These are phyloP conservation scores for Campoplex capitator DNA, from an alignment of 2,888 invertebrate genomes.

Conservation along the genomic window DNA sequence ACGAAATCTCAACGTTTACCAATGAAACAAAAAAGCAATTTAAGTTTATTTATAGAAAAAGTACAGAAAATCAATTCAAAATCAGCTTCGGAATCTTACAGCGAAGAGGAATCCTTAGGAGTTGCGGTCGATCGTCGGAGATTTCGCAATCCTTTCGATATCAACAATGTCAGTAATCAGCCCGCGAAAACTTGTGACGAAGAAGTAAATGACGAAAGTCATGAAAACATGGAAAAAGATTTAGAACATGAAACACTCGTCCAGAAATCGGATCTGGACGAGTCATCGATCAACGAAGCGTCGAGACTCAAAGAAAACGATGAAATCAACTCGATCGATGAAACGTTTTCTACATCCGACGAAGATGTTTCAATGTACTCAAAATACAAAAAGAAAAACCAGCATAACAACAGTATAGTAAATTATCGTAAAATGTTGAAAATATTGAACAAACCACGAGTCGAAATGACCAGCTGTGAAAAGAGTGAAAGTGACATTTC, in stretches of 20 bases:
- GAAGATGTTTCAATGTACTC: constrained; percentile 78
- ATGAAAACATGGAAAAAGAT: constrained; percentile 2
- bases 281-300: constrained; percentile 13
- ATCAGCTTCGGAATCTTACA: constrained; percentile 53
- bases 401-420: constrained; percentile 77
- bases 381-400: constrained; percentile 76
- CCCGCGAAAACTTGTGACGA: background rate
- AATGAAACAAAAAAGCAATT: constrained; percentile 72
- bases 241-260: constrained; percentile 15
- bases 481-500: constrained; percentile 24
- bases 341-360: constrained; percentile 46
- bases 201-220: constrained; percentile 51
- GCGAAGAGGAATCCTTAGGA: constrained; percentile 55
- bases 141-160: constrained; percentile 59
- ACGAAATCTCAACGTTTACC: constrained; percentile 25
- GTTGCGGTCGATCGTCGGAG: constrained; percentile 20
- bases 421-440: constrained; percentile 75
- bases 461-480: background rate
- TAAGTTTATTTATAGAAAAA: constrained; percentile 78
- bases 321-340: constrained; percentile 35
- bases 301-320: constrained; percentile 4
- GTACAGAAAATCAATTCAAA: constrained; percentile 74
- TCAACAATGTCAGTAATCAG: constrained; percentile 44
- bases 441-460: constrained; percentile 12
- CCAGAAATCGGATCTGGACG: background rate